phyloP scores from a whole-genome alignment of 2,888 invertebrate genomes.

The Chrysolina haemoptera region DNA sequence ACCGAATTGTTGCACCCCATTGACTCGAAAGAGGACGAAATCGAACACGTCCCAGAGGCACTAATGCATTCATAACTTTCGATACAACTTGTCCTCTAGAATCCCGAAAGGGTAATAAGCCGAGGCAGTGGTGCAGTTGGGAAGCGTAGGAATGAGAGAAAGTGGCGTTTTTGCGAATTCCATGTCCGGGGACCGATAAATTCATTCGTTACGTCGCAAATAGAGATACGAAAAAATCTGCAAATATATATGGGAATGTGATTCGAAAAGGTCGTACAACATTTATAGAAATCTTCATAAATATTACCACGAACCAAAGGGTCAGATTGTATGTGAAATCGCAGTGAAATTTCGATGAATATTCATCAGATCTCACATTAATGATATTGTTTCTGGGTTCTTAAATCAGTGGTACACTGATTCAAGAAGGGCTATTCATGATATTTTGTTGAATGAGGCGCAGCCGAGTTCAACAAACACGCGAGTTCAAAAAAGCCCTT shows the following conservation, averaged over 20 bases:
- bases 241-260: background rate
- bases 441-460: too few species aligned
- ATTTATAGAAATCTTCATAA: background rate
- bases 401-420: too few species aligned
- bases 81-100: conserved; percentile 58
- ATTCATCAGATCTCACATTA: too few species aligned
- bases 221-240: background rate
- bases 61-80: conserved; percentile 65
- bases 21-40: conserved; percentile 57
- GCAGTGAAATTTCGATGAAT: too few species aligned
- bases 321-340: too few species aligned
- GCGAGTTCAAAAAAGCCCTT: too few species aligned
- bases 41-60: conserved; percentile 58
- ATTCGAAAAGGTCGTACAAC: background rate
- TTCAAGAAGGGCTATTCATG: too few species aligned
- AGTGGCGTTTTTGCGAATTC: conserved; percentile 12
- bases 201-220: conserved; percentile 11
- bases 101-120: conserved; percentile 45
- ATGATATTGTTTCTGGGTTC: too few species aligned
- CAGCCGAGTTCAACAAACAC: too few species aligned
- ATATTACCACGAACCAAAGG: too few species aligned
- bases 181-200: conserved; percentile 17
- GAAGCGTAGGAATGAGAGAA: background rate
- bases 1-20: conserved; percentile 57
- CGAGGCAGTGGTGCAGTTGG: conserved; percentile 6